Percentiles rank a stretch among this genome's conserved stretches.
These are phyloP conservation scores for Cyclophora albipunctata DNA, from an alignment of 2,888 invertebrate species.

Conservation along the genomic window DNA sequence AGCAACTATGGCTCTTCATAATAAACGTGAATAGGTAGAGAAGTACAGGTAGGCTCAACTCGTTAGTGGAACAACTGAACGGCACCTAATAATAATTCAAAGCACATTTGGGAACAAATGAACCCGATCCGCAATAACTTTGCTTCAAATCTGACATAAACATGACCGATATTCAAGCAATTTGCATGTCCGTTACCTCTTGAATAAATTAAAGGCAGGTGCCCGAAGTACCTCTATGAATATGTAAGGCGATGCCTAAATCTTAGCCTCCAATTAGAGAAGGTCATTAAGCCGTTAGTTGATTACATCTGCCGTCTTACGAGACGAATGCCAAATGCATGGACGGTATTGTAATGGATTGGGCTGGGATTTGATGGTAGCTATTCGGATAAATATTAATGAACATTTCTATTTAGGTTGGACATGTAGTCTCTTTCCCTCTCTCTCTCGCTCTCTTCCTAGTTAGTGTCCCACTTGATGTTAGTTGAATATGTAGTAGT, in stretches of 20 bases:
- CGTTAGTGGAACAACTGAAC: too few relatives aligned
- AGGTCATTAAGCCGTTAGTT: constrained; percentile 64
- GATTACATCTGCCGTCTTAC: constrained; percentile 47
- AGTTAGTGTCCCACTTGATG: too few relatives aligned
- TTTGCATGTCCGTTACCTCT: constrained; percentile 70
- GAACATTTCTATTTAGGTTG: too few relatives aligned
- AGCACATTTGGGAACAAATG: constrained; percentile 28
- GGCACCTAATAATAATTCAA: constrained; percentile 30
- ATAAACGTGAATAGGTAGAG: too few relatives aligned
- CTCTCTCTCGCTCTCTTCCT: too few relatives aligned
- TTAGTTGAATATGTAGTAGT: too few relatives aligned
- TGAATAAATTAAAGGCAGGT: constrained; percentile 71
- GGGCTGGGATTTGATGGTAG: neutral
- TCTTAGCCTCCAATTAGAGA: constrained; percentile 68
- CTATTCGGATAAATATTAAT: too few relatives aligned
- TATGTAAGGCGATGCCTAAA: constrained; percentile 73
- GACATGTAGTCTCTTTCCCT: too few relatives aligned
- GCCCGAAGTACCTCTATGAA: constrained; percentile 65
- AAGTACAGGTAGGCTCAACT: too few relatives aligned
- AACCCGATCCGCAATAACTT: constrained; percentile 69
- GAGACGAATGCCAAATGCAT: constrained; percentile 41
- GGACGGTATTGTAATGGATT: constrained; percentile 22
- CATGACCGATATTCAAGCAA: constrained; percentile 73
- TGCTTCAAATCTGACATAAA: constrained; percentile 69
- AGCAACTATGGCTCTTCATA: too few relatives aligned